Evolutionary conservation across 2,113 vertebrate species (phyloP), one percentile per base, ranked within the genome.

Genomic region (Corydoras sp.): DNA sequence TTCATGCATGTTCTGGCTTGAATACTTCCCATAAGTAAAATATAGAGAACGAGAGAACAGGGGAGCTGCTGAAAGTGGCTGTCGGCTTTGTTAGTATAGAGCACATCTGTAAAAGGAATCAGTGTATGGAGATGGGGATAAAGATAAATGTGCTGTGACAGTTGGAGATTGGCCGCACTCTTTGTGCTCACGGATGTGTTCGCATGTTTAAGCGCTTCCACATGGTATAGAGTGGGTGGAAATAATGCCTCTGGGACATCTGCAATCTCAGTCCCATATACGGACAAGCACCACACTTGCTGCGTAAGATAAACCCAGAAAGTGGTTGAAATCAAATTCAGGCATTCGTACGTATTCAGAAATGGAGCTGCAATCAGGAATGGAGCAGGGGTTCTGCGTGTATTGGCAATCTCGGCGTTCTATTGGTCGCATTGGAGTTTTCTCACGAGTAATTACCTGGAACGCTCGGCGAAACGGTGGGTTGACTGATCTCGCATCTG

Each of bases 101-200:
- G 79, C 78, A 89, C 89, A 89, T 88, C 86, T 89, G 87, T 83
- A 77, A 86, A 88, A 88, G 78, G 77, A 71, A 87, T 89, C 87
- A 76, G 81, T 84, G 82, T 79, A 77, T 79, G 71, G 77, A 82
- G 83, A 85, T 84, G 83, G 78, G 83, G 81, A 88, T 86, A 88
- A 87, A 89, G 89, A 89, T 86, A 88, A 89, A 90, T 89, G 87
- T 88, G 78, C 86, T 88, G 84, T 88, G 89, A 88, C 86, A 84
- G 84, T 85, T 81, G 79, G 83, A 87, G 86, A 85, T 81, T 83
- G 82, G 81, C 84, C 83, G 84, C 82, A 83, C 81, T 68, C 79
- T 69, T 68, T 79, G 72, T 56, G 72, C 51, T 66, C 51, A 53
- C 18, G 65, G 51, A 51, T 60, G 58, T 68, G 72, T 49, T 49